Evolutionary conservation across 2,113 vertebrate species (phyloP), one percentile per base, ranked within the genome.

Genomic region (Odocoileus virginianus): DNA sequence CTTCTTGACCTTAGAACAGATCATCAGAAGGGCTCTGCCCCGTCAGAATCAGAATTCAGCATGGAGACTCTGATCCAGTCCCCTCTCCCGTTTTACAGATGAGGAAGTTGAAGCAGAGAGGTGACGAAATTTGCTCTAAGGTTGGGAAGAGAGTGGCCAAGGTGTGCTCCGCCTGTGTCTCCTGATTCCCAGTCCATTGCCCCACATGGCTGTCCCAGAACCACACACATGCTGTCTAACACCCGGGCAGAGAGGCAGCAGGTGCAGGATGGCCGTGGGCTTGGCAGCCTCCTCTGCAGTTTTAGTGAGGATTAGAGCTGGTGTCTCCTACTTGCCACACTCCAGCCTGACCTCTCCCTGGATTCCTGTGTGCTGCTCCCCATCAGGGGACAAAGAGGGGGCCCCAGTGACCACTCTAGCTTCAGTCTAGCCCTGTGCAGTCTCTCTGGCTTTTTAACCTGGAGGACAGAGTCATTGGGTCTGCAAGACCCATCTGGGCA

Each of bases 91-190:
- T 74, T 67, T 67, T 45, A 50, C 50, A 54, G 74, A 54, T 3
- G 74, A 91, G 57, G 55, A 79, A 19, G 13, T 10, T 7, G 40
- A 30, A n/a, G 60, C 83, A n/a, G 87, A 54, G 64, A 85, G 30
- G 79, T 36, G 7, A 45, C 7, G 19, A 11, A n/a, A 8, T 74
- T 60, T 94, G 47, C 54, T 52, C 25, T 33, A 19, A 28, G 55
- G 61, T 54, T 50, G 3, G 25, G 16, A 33, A 78, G 61, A 87
- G 43, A 30, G 3, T 7, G 10, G 54, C 54, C n/a, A 33, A 30
- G 45, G 45, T 17, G 5, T n/a, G 50, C n/a, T 30, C 14, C 25
- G 1, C 78, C 25, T 1, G 0, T 5, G n/a, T 67, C 81, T 58
- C 27, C 89, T 90, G 87, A 47, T 21, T 57, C 27, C 82, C 61